phyloP scores from a whole-genome alignment of 2,888 invertebrate genomes.

The Cheilosia variabilis region DNA sequence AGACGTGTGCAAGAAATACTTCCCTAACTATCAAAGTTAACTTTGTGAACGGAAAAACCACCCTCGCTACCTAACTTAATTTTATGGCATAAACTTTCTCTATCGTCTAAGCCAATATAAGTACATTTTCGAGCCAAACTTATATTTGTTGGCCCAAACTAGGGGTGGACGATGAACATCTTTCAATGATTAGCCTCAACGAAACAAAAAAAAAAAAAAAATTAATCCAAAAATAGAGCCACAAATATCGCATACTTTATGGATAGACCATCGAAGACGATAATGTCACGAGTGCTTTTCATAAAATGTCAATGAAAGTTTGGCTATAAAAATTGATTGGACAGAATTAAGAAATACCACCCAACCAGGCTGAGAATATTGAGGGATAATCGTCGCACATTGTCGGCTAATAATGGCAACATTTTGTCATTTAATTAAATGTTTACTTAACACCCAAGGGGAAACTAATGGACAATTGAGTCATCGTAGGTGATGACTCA shows the following conservation, averaged over 20 bases:
- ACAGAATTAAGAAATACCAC: conserved; percentile 51
- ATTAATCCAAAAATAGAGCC: too few species aligned
- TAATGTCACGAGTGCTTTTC: conserved; percentile 44
- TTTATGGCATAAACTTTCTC: too few species aligned
- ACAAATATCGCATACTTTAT: conserved; percentile 18
- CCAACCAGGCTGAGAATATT: background rate
- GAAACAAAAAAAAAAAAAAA: too few species aligned
- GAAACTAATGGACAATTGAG: background rate
- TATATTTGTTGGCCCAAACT: background rate
- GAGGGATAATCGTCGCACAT: background rate
- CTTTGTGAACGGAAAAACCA: too few species aligned
- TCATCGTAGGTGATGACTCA: background rate
- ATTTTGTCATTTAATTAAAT: conserved; percentile 43
- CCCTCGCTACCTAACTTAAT: too few species aligned
- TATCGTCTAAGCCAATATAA: too few species aligned
- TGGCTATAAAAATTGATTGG: conserved; percentile 67
- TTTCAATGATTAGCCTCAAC: too few species aligned
- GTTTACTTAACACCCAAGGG: background rate
- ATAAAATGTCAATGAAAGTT: conserved; percentile 63
- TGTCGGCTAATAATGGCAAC: conserved; percentile 9
- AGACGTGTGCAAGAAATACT: too few species aligned
- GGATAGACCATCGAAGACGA: conserved; percentile 3
- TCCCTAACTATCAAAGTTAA: too few species aligned
- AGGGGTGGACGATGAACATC: background rate
- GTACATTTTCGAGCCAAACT: too few species aligned